Base-by-base conservation (phyloP, 2,888 invertebrate genomes). In the Achlya flavicornis region DNA sequence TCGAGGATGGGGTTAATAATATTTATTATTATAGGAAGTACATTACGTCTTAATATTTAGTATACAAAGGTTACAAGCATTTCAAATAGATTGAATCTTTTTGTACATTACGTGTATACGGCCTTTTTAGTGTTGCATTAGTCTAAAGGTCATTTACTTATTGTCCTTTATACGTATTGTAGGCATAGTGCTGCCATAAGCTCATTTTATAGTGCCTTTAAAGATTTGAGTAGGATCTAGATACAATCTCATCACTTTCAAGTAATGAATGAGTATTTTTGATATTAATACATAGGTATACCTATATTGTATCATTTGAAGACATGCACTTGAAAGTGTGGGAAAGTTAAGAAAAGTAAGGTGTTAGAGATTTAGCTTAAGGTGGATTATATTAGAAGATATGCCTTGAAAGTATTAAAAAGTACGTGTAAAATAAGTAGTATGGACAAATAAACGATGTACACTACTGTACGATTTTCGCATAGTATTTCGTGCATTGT, bases 371-470 rank as follows among this genome's bases (percentile, higher is more conserved):
- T 79, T 80, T 91, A 92, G 86, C 85, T 79, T 90, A 91, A 90
- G 88, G 86, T 89, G 87, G 84, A 84, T 88, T 83, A 70, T 78
- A 78, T 80, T 84, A 81, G 81, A 85, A 78, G 84, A 86, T 80
- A 88, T 91, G 91, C 93, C 93, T 92, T 78, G 80, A 91, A 93
- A 93, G 93, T 92, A 93, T 93, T 93, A 93, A 88, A 87, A 71
- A 83, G 89, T 91, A 92, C 83, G 81, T 92, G 89, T 90, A 90
- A 83, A 74, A 85, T 88, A 88, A 71, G 84, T 89, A 88, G 86
- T 85, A 74, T 77, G 82, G 90, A 87, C 91, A 91, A 91, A 87
- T 78, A 76, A 81, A 83, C 87, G 83, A 78, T 91, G 93, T 91
- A 92, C 93, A 78, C 85, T 92, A 92, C 92, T 93, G 88, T 92